Base-by-base conservation (phyloP, 2,113 vertebrate genomes). In the Neomonachus schauinslandi region DNA sequence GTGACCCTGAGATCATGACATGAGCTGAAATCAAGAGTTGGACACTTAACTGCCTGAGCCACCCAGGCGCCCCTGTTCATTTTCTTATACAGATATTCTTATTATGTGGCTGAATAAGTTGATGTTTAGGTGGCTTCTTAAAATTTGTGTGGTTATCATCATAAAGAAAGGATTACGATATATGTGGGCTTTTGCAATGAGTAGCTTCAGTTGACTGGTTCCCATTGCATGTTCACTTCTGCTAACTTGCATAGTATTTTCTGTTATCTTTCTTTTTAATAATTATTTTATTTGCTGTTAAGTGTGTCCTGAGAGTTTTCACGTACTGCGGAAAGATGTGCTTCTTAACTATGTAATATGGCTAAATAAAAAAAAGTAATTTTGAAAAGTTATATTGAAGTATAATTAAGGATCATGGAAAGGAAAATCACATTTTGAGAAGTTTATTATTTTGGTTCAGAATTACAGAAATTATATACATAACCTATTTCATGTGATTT, bases 251-350 rank as follows among this genome's bases (percentile, higher is more conserved):
- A 4, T 72, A 85, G 36, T 92, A 96, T 81, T 85, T 96, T 95
- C 84, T 97, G 26, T 76, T 95, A 69, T 88, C 19, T 89, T 96
- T 82, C 26, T 28, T 97, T 87, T 96, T 82, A 71, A 33, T 94
- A 90, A 91, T 88, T 92, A 59, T 74, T 90, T 95, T 83, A 88
- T 95, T 95, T 93, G 51, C 69, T 91, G 77, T 91, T 89, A 85
- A 59, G 11, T 85, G 16, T 89, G 15, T 46, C 61, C 21, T 96
- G 26, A 92, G 22, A 39, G 12, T 57, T 97, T 97, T 95, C 63
- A 31, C 83, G 92, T 96, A 67, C 69, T 82, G 31, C 65, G 21
- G 28, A 97, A 90, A 57, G 31, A 53, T 80, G 28, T 92, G 12
- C 59, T 95, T 90, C 46, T 93, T 36, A 91, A 84, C 21, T 88